Evolutionary conservation across 1,140 invertebrate genomes (phyloP).

Genomic region (Neodiprion pinetum): DNA sequence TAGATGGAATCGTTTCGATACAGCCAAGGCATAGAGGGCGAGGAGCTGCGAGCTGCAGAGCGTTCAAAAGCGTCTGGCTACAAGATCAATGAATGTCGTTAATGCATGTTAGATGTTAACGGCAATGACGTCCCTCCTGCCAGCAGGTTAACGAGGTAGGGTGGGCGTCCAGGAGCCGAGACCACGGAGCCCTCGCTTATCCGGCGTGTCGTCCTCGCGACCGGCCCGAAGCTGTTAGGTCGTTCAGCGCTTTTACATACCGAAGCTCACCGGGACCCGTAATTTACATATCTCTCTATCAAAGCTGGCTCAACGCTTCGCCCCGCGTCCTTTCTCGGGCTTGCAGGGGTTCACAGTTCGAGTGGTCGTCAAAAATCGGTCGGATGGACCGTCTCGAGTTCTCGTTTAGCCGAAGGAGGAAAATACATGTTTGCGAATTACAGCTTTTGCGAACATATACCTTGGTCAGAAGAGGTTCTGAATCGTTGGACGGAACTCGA

Average conservation of each 20-base stretch:
- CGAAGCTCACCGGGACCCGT: conserved; percentile 1
- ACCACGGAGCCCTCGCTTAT: conserved; percentile 5
- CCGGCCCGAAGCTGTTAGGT: neutral
- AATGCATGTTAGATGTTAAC: conserved; percentile 34
- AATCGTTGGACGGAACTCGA: too few relatives aligned
- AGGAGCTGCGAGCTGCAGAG: neutral
- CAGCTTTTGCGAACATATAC: too few relatives aligned
- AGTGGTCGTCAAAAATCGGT: too few relatives aligned
- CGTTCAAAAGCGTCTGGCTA: neutral
- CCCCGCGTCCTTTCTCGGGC: conserved; percentile 24
- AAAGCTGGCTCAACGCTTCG: conserved; percentile 38
- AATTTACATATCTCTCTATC: conserved; percentile 45
- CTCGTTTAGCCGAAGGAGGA: too few relatives aligned
- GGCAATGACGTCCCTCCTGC: conserved; percentile 35
- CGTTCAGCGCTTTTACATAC: conserved; percentile 5
- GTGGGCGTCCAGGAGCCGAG: conserved; percentile 29
- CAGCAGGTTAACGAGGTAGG: conserved; percentile 43
- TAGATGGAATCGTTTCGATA: conserved; percentile 5
- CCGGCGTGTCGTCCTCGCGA: neutral
- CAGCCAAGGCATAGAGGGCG: neutral
- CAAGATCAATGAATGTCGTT: conserved; percentile 17
- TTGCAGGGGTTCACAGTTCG: conserved; percentile 35
- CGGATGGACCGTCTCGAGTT: too few relatives aligned
- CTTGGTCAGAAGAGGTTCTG: too few relatives aligned
- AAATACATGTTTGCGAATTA: too few relatives aligned